phyloP scores from a whole-genome alignment of 2,113 vertebrate genomes.

The Apeltes quadracus region DNA sequence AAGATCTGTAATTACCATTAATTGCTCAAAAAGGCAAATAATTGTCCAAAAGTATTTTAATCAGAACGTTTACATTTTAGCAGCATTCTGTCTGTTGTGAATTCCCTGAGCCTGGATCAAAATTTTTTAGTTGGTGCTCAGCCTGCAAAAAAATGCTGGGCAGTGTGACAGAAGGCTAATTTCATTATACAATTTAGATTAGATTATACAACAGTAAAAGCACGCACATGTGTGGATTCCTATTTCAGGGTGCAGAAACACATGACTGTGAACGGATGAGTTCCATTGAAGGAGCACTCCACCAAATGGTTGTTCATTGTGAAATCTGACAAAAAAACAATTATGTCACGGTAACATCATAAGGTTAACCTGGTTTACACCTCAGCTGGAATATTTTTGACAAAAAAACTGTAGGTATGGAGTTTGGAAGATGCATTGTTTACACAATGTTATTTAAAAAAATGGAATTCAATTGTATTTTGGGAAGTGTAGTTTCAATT shows the following conservation, averaged over 20 bases:
- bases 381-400: background rate
- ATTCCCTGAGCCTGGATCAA: background rate
- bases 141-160: constrained; percentile 18
- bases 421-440: background rate
- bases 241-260: background rate
- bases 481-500: background rate
- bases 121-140: background rate
- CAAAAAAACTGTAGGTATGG: background rate
- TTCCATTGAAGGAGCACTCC: background rate
- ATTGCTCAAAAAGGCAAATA: background rate
- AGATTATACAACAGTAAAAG: constrained; percentile 37
- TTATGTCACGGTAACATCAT: background rate
- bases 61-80: too few species aligned
- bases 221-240: background rate
- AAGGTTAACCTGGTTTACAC: background rate
- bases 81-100: too few species aligned
- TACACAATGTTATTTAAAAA: background rate
- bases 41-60: background rate
- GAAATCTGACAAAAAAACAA: background rate
- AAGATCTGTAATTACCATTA: background rate
- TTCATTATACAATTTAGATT: constrained; percentile 29
- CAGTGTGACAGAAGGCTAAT: constrained; percentile 11
- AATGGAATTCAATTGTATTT: background rate
- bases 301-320: background rate
- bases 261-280: background rate